These are phyloP conservation scores for Leptonema lineaticorne DNA, from an alignment of 1,140 invertebrate genomes.

Conservation along the genomic window DNA sequence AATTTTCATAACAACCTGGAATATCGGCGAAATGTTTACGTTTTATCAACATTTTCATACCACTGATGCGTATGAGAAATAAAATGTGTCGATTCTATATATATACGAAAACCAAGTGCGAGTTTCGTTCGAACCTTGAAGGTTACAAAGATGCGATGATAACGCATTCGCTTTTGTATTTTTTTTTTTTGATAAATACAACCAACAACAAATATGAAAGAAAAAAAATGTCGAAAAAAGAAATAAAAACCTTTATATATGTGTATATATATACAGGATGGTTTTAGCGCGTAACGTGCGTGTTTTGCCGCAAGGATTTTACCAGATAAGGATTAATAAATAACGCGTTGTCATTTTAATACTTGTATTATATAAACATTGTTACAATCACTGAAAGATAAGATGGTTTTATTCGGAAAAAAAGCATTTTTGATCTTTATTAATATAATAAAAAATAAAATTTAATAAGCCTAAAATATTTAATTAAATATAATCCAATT, in stretches of 20 bases:
- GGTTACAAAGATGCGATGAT: background rate
- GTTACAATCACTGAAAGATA: background rate
- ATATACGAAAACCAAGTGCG: background rate
- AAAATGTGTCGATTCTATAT: background rate
- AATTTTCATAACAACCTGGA: conserved; percentile 7
- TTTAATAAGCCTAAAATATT: too few species aligned
- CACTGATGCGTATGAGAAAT: background rate
- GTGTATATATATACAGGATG: too few species aligned
- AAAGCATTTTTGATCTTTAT: too few species aligned
- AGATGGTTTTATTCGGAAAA: too few species aligned
- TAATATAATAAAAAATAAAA: too few species aligned
- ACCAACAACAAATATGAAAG: background rate
- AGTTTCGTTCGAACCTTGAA: background rate
- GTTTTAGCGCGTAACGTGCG: conserved; percentile 4
- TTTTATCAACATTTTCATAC: background rate
- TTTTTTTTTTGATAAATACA: conserved; percentile 8
- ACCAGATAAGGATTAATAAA: conserved; percentile 18
- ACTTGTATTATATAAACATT: background rate
- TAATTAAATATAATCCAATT: too few species aligned
- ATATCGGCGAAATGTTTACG: background rate
- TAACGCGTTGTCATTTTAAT: conserved; percentile 7
- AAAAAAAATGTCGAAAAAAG: background rate
- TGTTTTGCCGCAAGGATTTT: conserved; percentile 2
- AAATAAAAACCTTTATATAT: background rate
- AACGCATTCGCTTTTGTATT: conserved; percentile 1